Evolutionary conservation across 1,140 invertebrate species (phyloP), one percentile per base, ranked within the genome.

Genomic region (Atta colombica): DNA sequence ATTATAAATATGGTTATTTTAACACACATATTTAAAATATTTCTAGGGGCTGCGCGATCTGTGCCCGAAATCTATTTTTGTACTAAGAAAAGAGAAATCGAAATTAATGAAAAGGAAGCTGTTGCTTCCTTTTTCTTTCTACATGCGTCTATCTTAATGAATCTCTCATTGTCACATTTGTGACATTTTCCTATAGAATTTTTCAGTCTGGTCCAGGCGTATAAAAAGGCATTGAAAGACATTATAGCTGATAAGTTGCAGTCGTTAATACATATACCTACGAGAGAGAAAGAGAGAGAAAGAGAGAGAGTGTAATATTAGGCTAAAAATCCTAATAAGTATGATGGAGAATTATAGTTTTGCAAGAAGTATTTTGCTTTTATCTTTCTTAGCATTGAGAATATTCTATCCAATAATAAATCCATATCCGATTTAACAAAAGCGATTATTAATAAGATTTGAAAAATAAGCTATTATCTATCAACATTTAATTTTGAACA

Each of bases 11-110:
- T 2, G 25, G 0, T 60, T 63, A 35, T 14, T 66, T 39, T 82
- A 82, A 49, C 16, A 45, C 2, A 45, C 51, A 10, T 18, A 82
- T 18, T 2, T 72, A 78, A 80, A 93, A 89, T 87, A 80, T 88
- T 71, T 74, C 77, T 77, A 68, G 88, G 90, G 89, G 71, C 75
- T 92, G 85, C 91, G 88, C 71, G 53, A 92, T 89, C 85, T 71
- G 77, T 77, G 92, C 89, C 89, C 90, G 91, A 90, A 92, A 92
- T 93, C 93, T 94, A 94, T 94, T 94, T 93, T 94, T 94, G 87
- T 94, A 95, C 91, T 86, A 94, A 93, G 91, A 72, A 72, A 77
- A 80, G 77, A 75, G 78, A 12, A 25, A 39, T 65, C 25, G 7
- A 66, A 53, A 86, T 21, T 68, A 21, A 21, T 16, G 21, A 74